Base-by-base conservation (phyloP, 2,888 invertebrate species). In the Cotesia congregata region DNA sequence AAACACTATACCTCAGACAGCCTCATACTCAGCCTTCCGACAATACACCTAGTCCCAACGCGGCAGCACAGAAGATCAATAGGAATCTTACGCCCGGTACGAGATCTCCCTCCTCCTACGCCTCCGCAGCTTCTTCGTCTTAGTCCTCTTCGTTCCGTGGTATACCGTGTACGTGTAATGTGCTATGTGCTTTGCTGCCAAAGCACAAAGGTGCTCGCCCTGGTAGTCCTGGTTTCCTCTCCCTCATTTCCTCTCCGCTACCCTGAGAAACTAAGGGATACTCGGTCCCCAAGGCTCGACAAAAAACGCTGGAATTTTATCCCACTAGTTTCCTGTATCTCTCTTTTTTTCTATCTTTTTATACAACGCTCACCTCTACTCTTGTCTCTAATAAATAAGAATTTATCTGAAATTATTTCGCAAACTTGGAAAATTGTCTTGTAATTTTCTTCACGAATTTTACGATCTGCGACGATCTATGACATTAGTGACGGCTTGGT, bases 11-110 rank as follows among this genome's bases (percentile, higher is more conserved):
- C 50, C 50, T 50, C 50, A 50, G 50, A 50, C 50, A 50, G 50
- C 50, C 67, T 20, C 20, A 67, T 30, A 40, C 69, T 41, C 30
- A 30, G 30, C 39, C 41, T 17, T 7, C 17, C 69, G 15, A 39
- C 15, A 61, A 61, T 62, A 72, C 40, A 67, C 41, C 61, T 50
- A 50, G 50, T 50, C 50, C 12, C 50, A 1, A 12, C 50, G 70
- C 83, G 80, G 80, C 81, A 80, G 81, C 82, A 79, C 81, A 83
- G 85, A 79, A 84, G 86, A 86, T 86, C 86, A 86, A 86, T 86
- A 85, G 85, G 83, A 85, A 86, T 86, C 84, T 83, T 84, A 75
- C 75, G 70, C 69, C 70, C 70, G 69, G 70, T 40, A 75, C 50
- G 50, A 50, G 50, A 50, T 50, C 50, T 75, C 75, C 75, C 41